Conservation (phyloP, 1,140 invertebrate genomes). For the Muscidifurax raptorellus region DNA sequence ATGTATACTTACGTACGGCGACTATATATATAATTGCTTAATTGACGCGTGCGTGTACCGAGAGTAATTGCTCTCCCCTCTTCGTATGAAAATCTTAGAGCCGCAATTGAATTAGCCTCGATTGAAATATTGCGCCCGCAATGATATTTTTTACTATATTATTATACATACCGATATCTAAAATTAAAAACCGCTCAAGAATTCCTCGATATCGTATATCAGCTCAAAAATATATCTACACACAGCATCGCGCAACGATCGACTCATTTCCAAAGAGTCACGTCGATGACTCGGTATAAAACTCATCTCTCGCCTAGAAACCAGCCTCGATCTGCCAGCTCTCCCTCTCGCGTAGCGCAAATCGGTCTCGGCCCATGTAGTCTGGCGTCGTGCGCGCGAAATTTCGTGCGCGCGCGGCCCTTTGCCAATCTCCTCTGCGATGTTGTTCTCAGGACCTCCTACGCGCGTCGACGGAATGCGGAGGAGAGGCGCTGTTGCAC, state of each 20-base stretch:
- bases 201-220: no score
- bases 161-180: no score
- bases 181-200: neutral
- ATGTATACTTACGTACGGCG: neutral
- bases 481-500: constrained; percentile 18
- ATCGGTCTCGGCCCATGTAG: constrained; percentile 34
- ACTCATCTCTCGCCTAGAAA: no score
- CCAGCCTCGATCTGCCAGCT: neutral
- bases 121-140: neutral
- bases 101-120: constrained; percentile 36
- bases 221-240: no score
- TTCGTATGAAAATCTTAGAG: constrained; percentile 25
- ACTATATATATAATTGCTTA: constrained; percentile 23
- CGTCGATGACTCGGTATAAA: no score
- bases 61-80: constrained; percentile 14
- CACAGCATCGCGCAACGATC: no score
- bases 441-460: constrained; percentile 26
- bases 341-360: constrained; percentile 39
- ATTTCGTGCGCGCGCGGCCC: constrained; percentile 44
- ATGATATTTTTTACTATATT: no score
- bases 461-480: constrained; percentile 39
- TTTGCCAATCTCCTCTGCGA: neutral
- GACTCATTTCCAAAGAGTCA: no score
- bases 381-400: constrained; percentile 42
- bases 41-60: constrained; percentile 1